Conservation (phyloP, 2,888 invertebrate genomes). For the Xestia sexstrigata region DNA sequence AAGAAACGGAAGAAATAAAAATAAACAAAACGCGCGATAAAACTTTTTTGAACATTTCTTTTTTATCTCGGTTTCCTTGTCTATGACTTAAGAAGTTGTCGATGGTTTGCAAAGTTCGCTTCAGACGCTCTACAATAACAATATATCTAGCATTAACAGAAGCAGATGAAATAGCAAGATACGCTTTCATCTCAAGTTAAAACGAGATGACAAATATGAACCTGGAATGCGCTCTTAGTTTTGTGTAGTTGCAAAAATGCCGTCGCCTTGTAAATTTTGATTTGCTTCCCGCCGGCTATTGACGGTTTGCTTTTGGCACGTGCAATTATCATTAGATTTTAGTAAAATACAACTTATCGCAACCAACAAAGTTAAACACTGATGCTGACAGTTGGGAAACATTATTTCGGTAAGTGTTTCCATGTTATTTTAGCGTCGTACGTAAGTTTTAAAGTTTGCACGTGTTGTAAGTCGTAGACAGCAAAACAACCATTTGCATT, state of each 20-base stretch:
- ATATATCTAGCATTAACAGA: slow-evolving; percentile 30
- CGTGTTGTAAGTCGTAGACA: slow-evolving; percentile 87
- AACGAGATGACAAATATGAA: slow-evolving; percentile 43
- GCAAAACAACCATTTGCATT: slow-evolving; percentile 89
- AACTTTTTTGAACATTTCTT: slow-evolving; percentile 7
- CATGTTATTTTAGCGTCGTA: slow-evolving; percentile 68
- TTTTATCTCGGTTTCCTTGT: not conserved
- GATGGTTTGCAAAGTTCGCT: slow-evolving; percentile 41
- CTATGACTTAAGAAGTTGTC: slow-evolving; percentile 34
- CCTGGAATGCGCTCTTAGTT: slow-evolving; percentile 46
- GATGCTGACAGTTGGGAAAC: slow-evolving; percentile 86
- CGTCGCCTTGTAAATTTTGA: slow-evolving; percentile 78
- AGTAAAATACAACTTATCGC: slow-evolving; percentile 75
- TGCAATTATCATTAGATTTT: slow-evolving; percentile 84
- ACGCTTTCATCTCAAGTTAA: not conserved
- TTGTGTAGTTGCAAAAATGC: slow-evolving; percentile 77
- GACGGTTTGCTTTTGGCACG: slow-evolving; percentile 90
- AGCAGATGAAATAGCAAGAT: slow-evolving; percentile 41
- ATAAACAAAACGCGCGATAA: not conserved
- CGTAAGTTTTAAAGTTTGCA: slow-evolving; percentile 80
- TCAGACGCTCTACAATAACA: not conserved
- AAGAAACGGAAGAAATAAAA: not conserved
- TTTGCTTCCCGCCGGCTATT: slow-evolving; percentile 88
- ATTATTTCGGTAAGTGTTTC: slow-evolving; percentile 85
- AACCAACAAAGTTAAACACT: slow-evolving; percentile 79